A percentile compares a stretch with the other conserved stretches of the same genome.
Conservation (phyloP, 2,797 vertebrate genomes). For the Margarornis squamiger region DNA sequence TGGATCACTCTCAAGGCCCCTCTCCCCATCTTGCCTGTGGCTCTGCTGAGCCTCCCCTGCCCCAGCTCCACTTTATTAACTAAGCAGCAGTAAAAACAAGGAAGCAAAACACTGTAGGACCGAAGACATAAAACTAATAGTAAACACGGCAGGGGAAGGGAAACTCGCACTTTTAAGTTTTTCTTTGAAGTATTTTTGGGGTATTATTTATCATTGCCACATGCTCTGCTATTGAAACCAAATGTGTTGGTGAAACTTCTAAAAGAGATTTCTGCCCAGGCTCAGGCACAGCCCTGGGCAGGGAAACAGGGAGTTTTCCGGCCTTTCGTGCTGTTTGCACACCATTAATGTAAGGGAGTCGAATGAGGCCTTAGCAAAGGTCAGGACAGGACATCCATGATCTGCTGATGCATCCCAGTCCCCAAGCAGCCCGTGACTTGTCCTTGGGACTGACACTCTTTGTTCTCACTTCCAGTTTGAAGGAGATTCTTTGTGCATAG, state of each 20-base stretch:
- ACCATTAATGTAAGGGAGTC: background rate
- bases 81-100: slow-evolving; percentile 72
- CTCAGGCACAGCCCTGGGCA: slow-evolving; percentile 18
- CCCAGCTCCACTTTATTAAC: slow-evolving; percentile 62
- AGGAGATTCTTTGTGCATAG: background rate
- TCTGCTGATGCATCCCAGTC: background rate
- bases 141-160: slow-evolving; percentile 69
- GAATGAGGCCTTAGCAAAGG: background rate
- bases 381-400: slow-evolving; percentile 9
- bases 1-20: background rate
- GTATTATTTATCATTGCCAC: slow-evolving; percentile 74
- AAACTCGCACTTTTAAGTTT: slow-evolving; percentile 71
- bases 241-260: slow-evolving; percentile 70
- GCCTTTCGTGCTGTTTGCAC: slow-evolving; percentile 4
- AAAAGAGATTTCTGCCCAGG: slow-evolving; percentile 35
- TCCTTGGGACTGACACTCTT: slow-evolving; percentile 14
- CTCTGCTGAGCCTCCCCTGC: slow-evolving; percentile 10
- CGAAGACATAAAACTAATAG: slow-evolving; percentile 69
- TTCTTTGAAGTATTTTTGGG: slow-evolving; percentile 78
- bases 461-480: slow-evolving; percentile 25
- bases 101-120: slow-evolving; percentile 59
- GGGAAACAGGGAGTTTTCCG: slow-evolving; percentile 28
- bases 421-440: background rate
- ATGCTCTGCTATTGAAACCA: slow-evolving; percentile 75
- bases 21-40: slow-evolving; percentile 11